Evolutionary conservation across 2,888 invertebrate genomes (phyloP).

Genomic region (Malthinus flaveolus): DNA sequence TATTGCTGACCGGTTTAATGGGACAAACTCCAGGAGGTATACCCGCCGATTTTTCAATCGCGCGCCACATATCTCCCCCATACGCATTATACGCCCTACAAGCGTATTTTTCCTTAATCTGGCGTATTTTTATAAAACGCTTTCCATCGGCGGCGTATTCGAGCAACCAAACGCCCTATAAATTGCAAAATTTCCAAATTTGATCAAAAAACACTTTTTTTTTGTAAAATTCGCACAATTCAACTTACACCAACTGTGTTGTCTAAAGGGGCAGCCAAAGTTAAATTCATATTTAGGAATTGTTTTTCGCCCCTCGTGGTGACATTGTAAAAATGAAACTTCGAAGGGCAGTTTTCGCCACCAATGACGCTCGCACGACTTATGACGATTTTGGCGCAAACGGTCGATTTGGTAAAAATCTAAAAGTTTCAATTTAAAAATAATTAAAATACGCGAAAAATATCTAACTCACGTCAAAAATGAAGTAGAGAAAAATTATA

Average conservation of each 20-base stretch:
- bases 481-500: too few species aligned
- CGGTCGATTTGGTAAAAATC: too few species aligned
- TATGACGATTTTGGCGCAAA: background rate
- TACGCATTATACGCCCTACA: background rate
- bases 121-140: background rate
- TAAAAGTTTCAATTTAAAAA: too few species aligned
- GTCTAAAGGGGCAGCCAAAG: background rate
- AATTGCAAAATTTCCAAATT: too few species aligned
- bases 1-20: background rate
- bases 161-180: background rate
- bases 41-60: background rate
- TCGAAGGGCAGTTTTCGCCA: background rate
- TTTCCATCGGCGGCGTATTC: background rate
- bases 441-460: too few species aligned
- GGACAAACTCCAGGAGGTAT: background rate
- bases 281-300: background rate
- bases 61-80: background rate
- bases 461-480: too few species aligned
- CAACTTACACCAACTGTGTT: background rate
- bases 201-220: background rate
- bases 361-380: background rate
- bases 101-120: background rate
- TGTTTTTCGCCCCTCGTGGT: background rate
- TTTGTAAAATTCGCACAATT: too few species aligned
- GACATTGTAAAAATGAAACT: background rate